A percentile compares a stretch with the other conserved stretches of the same genome.
Evolutionary conservation across 1,140 invertebrate species (phyloP).

Genomic region (Lethrus apterus): DNA sequence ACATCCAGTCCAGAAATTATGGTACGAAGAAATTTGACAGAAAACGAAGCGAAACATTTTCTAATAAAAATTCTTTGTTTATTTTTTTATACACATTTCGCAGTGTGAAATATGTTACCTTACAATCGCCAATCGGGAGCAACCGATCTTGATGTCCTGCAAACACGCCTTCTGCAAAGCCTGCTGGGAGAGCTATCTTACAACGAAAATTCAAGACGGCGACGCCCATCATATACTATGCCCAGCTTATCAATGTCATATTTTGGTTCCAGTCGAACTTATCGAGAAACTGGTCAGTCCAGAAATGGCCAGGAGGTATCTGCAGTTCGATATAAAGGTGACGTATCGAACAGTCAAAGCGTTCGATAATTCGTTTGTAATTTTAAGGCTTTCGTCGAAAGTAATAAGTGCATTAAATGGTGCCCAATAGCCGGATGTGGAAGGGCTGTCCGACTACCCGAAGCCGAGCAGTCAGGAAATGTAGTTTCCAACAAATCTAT

Average conservation of each 20-base stretch:
- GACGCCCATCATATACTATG: slow-evolving; percentile 61
- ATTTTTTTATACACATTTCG: slow-evolving; percentile 22
- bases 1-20: slow-evolving; percentile 30
- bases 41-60: too few relatives aligned
- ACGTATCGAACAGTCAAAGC: too few relatives aligned
- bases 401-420: slow-evolving; percentile 67
- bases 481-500: slow-evolving; percentile 30
- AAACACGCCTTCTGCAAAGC: slow-evolving; percentile 56
- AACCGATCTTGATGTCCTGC: slow-evolving; percentile 48
- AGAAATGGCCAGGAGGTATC: slow-evolving; percentile 58
- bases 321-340: slow-evolving; percentile 70
- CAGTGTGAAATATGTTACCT: slow-evolving; percentile 61
- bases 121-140: slow-evolving; percentile 37
- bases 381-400: slow-evolving; percentile 65
- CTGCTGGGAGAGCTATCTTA: slow-evolving; percentile 64
- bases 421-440: slow-evolving; percentile 64
- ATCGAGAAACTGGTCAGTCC: slow-evolving; percentile 60
- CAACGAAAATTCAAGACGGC: slow-evolving; percentile 60
- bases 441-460: slow-evolving; percentile 58
- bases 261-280: slow-evolving; percentile 60
- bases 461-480: slow-evolving; percentile 44
- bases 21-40: slow-evolving; percentile 30
- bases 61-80: neutral
- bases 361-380: too few relatives aligned
- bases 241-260: slow-evolving; percentile 58